Conservation (phyloP, 1,140 invertebrate species). For the Drosophila quadrilineata region DNA sequence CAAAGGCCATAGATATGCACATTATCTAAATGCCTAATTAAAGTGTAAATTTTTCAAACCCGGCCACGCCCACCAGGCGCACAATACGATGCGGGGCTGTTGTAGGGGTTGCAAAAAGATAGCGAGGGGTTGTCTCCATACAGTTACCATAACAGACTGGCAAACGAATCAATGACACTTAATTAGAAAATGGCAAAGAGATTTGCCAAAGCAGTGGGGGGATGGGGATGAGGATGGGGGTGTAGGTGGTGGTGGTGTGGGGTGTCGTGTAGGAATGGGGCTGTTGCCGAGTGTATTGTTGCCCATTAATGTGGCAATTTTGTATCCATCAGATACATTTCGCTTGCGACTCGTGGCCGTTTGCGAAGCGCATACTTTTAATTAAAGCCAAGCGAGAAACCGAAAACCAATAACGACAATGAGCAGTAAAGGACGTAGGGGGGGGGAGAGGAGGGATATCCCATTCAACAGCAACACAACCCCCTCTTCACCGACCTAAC, state of each 20-base stretch:
- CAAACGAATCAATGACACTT: conserved; percentile 65
- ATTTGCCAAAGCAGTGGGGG: too few species aligned
- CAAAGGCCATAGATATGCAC: conserved; percentile 61
- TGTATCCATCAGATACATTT: conserved; percentile 31
- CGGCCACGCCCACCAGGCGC: conserved; percentile 14
- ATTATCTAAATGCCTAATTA: conserved; percentile 70
- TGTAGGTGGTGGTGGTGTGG: too few species aligned
- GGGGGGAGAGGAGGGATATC: too few species aligned
- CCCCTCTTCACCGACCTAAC: too few species aligned
- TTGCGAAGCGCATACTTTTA: conserved; percentile 33
- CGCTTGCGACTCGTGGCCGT: not conserved
- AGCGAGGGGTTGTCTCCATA: not conserved
- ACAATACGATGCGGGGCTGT: too few species aligned
- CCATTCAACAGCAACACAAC: too few species aligned
- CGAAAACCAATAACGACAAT: conserved; percentile 4
- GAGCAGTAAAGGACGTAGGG: too few species aligned
- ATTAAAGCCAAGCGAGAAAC: conserved; percentile 41
- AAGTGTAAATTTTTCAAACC: conserved; percentile 56
- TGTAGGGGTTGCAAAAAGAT: not conserved
- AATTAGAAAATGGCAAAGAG: conserved; percentile 64
- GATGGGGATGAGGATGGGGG: too few species aligned
- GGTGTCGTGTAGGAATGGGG: too few species aligned
- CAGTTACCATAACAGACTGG: too few species aligned
- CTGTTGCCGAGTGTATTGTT: too few species aligned
- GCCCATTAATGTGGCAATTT: conserved; percentile 43